Base-by-base conservation (phyloP, 2,888 invertebrate genomes). In the Digitonthophagus gazella region DNA sequence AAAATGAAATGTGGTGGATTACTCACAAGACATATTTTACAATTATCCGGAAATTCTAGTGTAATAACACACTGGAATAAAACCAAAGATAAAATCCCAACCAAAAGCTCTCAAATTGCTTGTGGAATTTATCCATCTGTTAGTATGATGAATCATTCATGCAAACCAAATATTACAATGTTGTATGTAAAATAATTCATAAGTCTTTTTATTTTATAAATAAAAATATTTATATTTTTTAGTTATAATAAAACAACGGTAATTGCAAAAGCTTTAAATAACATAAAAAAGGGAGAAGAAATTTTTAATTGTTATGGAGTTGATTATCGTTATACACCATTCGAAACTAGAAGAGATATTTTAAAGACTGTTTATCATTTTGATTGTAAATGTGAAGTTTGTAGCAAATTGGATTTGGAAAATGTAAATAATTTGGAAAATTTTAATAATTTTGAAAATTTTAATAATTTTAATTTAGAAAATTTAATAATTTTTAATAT, bases 81-180 rank as follows among this genome's bases (percentile, higher is more conserved):
- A 3, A 64, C 66, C 8, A 15, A 69, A 44, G 67, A 71, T 65
- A 65, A 19, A 71, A 66, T 28, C 4, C 65, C 84, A 86, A 72
- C 79, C 80, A n/a, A 84, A 86, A 74, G 81, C 88, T 66, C 65
- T 11, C 55, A 70, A 56, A 64, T 80, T 65, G 95, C 93, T 0
- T 91, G 94, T 1, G 95, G 91, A 0, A 92, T 96, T 77, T 95
- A 92, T 80, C 93, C 96, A 0, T 90, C 93, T 0, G 89, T 93
- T 0, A 93, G 95, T 76, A 89, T 96, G 84, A 93, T 96, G 89
- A 98, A 97, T 82, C 97, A 98, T 83, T 92, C 95, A 0, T 97
- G 97, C 80, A 90, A 92, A 72, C 91, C 95, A 3, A 92, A 91
- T 76, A 91, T 96, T 70, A 88, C 90, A 66, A 90, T 90, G 75